Conservation (phyloP, 2,888 invertebrate genomes). For the Glaucopsyche alexis region DNA sequence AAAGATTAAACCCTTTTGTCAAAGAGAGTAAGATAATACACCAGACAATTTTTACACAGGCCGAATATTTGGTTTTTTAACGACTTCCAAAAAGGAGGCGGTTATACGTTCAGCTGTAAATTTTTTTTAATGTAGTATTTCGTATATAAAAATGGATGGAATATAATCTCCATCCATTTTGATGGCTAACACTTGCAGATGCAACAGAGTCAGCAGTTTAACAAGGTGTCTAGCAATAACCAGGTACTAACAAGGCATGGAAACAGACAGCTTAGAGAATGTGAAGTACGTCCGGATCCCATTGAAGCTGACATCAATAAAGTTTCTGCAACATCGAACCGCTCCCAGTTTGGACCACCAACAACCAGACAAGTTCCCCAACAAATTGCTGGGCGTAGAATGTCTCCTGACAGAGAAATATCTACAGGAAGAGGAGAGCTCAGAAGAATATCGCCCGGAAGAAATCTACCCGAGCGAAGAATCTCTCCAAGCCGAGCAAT, state of each 20-base stretch:
- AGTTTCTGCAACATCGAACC: conserved; percentile 21
- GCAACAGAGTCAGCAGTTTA: conserved; percentile 5
- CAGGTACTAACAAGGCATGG: not conserved
- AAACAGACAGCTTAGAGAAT: not conserved
- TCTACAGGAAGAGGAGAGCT: conserved; percentile 41
- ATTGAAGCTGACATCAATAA: conserved; percentile 5
- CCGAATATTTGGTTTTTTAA: no score
- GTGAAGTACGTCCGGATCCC: not conserved
- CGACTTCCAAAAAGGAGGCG: no score
- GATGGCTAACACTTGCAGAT: not conserved
- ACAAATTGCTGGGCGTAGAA: conserved; percentile 18
- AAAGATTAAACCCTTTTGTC: no score
- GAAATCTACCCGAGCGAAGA: conserved; percentile 32
- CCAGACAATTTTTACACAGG: no score
- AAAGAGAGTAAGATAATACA: no score
- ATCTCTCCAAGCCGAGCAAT: conserved; percentile 30
- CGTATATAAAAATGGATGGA: not conserved
- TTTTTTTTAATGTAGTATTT: no score
- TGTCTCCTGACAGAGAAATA: conserved; percentile 32
- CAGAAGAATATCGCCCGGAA: conserved; percentile 40
- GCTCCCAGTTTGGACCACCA: not conserved
- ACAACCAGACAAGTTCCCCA: conserved; percentile 19
- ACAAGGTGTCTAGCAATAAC: not conserved
- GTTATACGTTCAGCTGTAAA: no score
- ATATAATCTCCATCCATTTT: not conserved